Percentiles rank a stretch among this genome's conserved stretches.
Conservation (phyloP, 2,888 invertebrate species). For the Diadegma fenestrale region DNA sequence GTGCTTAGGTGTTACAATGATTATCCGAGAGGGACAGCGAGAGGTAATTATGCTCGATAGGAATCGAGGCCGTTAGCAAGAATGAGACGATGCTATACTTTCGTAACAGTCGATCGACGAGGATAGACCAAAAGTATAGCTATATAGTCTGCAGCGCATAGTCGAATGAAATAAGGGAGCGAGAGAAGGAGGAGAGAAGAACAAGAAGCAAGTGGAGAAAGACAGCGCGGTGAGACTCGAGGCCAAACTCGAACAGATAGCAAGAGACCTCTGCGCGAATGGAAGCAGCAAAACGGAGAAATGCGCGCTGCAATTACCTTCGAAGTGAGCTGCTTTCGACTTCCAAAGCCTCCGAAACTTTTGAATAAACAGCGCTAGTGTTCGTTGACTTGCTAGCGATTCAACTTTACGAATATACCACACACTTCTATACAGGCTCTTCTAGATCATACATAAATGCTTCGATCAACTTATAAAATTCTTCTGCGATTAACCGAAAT, state of each 20-base stretch:
- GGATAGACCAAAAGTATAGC: slow-evolving; percentile 39
- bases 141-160: slow-evolving; percentile 6
- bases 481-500: neutral
- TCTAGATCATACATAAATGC: neutral
- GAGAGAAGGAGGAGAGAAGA: slow-evolving; percentile 68
- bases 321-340: slow-evolving; percentile 84
- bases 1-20: slow-evolving; percentile 85
- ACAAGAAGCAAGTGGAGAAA: slow-evolving; percentile 53
- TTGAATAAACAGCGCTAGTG: slow-evolving; percentile 80
- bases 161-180: slow-evolving; percentile 10
- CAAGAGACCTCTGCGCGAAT: slow-evolving; percentile 46
- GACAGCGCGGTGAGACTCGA: slow-evolving; percentile 44
- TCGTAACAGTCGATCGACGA: slow-evolving; percentile 72
- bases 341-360: slow-evolving; percentile 83
- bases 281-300: slow-evolving; percentile 76
- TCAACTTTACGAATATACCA: slow-evolving; percentile 63
- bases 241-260: slow-evolving; percentile 57
- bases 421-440: slow-evolving; percentile 22
- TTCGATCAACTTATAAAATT: neutral
- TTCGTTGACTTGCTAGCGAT: slow-evolving; percentile 65
- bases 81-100: slow-evolving; percentile 81
- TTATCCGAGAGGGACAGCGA: slow-evolving; percentile 84
- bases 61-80: slow-evolving; percentile 76
- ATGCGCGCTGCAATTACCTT: slow-evolving; percentile 83
- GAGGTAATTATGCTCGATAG: slow-evolving; percentile 84